phyloP scores from a whole-genome alignment of 2,888 invertebrate genomes.

The Thymelicus acteon region DNA sequence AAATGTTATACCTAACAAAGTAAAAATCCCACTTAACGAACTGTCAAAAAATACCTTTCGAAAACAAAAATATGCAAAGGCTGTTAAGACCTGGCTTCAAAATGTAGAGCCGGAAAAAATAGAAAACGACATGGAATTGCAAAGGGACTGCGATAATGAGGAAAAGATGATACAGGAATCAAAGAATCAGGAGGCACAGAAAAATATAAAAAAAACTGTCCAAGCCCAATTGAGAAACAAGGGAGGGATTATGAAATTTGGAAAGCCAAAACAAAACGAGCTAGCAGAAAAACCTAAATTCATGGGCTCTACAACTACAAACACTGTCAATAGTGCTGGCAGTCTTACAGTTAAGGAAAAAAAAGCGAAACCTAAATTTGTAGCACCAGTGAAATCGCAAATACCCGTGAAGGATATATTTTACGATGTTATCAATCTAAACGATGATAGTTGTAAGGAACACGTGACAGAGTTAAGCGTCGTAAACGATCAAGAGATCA shows the following conservation, averaged over 20 bases:
- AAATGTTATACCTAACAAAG: conserved; percentile 47
- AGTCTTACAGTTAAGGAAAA: conserved; percentile 48
- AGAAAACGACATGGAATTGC: not conserved
- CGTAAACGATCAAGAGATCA: conserved; percentile 46
- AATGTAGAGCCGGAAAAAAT: conserved; percentile 49
- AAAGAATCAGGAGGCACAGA: conserved; percentile 27
- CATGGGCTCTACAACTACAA: conserved; percentile 18
- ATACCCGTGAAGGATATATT: conserved; percentile 59
- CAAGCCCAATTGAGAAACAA: conserved; percentile 70
- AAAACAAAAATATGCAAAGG: conserved; percentile 63
- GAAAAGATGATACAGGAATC: conserved; percentile 22
- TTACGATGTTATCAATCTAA: conserved; percentile 52
- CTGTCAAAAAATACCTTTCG: conserved; percentile 46
- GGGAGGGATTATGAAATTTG: conserved; percentile 71
- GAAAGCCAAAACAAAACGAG: conserved; percentile 53
- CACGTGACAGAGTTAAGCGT: conserved; percentile 28
- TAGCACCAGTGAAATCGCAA: conserved; percentile 67
- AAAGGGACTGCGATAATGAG: conserved; percentile 3
- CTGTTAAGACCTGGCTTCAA: conserved; percentile 68
- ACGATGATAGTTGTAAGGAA: conserved; percentile 48
- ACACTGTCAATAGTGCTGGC: not conserved
- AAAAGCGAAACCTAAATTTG: conserved; percentile 59
- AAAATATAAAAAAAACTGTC: conserved; percentile 51
- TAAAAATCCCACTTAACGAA: conserved; percentile 45
- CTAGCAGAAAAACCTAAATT: conserved; percentile 28